Conservation (phyloP, 2,888 invertebrate genomes). For the Zygogramma bicolorata region DNA sequence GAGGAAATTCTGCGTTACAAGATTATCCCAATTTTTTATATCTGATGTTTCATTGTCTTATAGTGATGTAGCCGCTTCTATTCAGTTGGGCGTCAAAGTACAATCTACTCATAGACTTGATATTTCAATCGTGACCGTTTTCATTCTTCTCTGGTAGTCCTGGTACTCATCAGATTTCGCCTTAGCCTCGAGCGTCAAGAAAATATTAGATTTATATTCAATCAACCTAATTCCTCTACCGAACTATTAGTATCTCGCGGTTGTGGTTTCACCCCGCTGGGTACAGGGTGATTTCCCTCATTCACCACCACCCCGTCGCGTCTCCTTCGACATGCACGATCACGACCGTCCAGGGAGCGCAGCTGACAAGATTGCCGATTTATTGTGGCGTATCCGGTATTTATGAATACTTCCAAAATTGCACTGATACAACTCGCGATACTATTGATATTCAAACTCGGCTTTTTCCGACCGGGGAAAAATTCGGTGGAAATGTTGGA, state of each 20-base stretch:
- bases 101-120: too few relatives aligned
- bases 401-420: slow-evolving; percentile 65
- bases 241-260: neutral
- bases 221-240: neutral
- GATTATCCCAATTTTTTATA: too few relatives aligned
- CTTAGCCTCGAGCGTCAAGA: too few relatives aligned
- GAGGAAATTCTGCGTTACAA: too few relatives aligned
- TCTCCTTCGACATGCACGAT: slow-evolving; percentile 61
- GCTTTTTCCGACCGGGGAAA: neutral
- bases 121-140: too few relatives aligned
- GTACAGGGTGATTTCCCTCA: slow-evolving; percentile 24
- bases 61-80: too few relatives aligned
- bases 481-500: neutral
- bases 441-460: slow-evolving; percentile 19
- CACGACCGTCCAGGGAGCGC: slow-evolving; percentile 63
- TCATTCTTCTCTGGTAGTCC: too few relatives aligned
- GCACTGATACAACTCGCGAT: slow-evolving; percentile 58
- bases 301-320: slow-evolving; percentile 28
- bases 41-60: too few relatives aligned
- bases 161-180: too few relatives aligned
- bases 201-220: too few relatives aligned
- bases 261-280: neutral
- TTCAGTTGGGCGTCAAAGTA: too few relatives aligned
- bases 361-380: slow-evolving; percentile 64
- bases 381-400: slow-evolving; percentile 64